These are phyloP conservation scores for Pterocles orientalis DNA, from an alignment of 2,113 vertebrate genomes.

Conservation along the genomic window DNA sequence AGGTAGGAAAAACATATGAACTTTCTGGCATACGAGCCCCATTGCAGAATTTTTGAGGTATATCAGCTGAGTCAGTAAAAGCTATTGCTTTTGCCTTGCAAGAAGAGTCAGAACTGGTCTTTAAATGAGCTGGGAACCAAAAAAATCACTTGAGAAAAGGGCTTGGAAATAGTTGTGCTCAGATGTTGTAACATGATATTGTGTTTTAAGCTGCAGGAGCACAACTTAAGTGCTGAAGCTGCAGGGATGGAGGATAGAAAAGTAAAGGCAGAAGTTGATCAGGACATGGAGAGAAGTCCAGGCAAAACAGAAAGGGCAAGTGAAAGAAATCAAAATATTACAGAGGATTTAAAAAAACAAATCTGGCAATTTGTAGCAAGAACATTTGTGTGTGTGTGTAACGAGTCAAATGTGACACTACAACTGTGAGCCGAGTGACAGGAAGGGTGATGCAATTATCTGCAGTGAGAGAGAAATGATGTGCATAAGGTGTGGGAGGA, in stretches of 20 bases:
- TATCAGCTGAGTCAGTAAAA: background rate
- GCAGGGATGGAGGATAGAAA: background rate
- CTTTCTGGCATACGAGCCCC: background rate
- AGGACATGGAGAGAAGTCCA: background rate
- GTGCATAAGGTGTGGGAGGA: slow-evolving; percentile 58
- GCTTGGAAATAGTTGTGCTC: background rate
- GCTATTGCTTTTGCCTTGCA: background rate
- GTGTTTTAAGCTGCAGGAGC: background rate
- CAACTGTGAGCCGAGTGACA: slow-evolving; percentile 43
- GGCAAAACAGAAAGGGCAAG: background rate
- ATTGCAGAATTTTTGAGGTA: background rate
- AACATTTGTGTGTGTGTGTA: slow-evolving; percentile 28
- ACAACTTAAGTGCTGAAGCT: background rate
- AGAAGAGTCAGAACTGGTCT: background rate
- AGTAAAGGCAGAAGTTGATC: background rate
- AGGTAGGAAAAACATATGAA: background rate
- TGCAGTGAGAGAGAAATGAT: slow-evolving; percentile 51
- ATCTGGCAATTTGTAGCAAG: background rate
- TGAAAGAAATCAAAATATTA: background rate
- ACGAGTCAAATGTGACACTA: slow-evolving; percentile 50
- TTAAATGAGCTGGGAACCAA: background rate
- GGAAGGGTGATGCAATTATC: slow-evolving; percentile 69
- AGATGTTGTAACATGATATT: background rate
- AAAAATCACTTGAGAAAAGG: background rate
- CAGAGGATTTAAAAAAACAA: background rate